Evolutionary conservation across 2,888 invertebrate genomes (phyloP).

Genomic region (Onthophagus sagittarius): DNA sequence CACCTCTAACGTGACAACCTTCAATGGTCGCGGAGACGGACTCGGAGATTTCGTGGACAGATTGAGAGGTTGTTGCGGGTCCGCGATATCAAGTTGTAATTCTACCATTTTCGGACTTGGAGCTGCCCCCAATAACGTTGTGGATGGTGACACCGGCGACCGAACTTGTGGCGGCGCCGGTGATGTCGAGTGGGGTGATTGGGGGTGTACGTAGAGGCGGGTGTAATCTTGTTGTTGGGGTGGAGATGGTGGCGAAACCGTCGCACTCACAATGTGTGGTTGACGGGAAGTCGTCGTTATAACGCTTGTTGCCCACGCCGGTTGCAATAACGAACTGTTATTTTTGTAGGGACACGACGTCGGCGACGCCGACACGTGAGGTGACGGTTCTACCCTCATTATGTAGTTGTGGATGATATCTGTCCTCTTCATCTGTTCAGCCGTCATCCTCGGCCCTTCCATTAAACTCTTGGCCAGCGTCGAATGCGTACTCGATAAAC

Average conservation of each 20-base stretch:
- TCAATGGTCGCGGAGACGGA: slow-evolving; percentile 65
- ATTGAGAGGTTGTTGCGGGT: slow-evolving; percentile 80
- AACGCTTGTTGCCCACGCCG: slow-evolving; percentile 56
- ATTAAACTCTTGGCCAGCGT: slow-evolving; percentile 85
- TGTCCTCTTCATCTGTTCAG: slow-evolving; percentile 86
- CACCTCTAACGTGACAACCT: slow-evolving; percentile 47
- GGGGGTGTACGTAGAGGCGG: slow-evolving; percentile 44
- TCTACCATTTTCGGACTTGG: slow-evolving; percentile 58
- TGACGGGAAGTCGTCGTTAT: slow-evolving; percentile 58
- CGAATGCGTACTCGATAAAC: slow-evolving; percentile 81
- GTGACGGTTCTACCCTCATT: slow-evolving; percentile 68
- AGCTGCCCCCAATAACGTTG: slow-evolving; percentile 43
- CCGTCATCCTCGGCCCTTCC: slow-evolving; percentile 92
- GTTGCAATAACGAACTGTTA: slow-evolving; percentile 39
- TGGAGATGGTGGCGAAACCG: slow-evolving; percentile 37
- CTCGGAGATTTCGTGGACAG: slow-evolving; percentile 82
- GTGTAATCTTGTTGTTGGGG: slow-evolving; percentile 50
- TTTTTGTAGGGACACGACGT: slow-evolving; percentile 48
- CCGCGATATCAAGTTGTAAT: slow-evolving; percentile 79
- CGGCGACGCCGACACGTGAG: slow-evolving; percentile 53
- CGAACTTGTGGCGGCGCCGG: slow-evolving; percentile 43
- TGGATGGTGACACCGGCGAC: slow-evolving; percentile 45
- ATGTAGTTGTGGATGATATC: slow-evolving; percentile 91
- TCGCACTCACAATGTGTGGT: slow-evolving; percentile 37
- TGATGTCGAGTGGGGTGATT: slow-evolving; percentile 50